Evolutionary conservation across 1,140 invertebrate species (phyloP), one percentile per base, ranked within the genome.

Genomic region (Ctenoplectra terminalis): DNA sequence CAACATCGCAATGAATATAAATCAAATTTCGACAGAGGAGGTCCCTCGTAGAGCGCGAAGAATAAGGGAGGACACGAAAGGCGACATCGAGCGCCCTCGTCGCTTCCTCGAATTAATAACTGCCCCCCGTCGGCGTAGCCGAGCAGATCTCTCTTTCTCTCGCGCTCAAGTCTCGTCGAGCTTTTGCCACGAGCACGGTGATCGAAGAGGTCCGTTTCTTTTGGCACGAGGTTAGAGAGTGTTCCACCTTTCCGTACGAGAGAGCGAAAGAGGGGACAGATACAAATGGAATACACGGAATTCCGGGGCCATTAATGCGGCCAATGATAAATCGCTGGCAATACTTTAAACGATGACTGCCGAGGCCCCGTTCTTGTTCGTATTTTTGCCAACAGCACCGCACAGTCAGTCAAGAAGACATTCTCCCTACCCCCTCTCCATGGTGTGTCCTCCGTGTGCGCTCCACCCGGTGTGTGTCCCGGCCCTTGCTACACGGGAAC

Each of bases 211-310:
- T 84, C 75, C 86, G 87, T 84, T 87, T 86, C 84, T 87, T 89
- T 90, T 84, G 87, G 82, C 82, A 73, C 75, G 82, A 84, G 86
- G 87, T 90, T 89, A 85, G 86, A 89, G 67, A 54, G 23, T n/a
- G 46, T 85, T 88, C 85, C 86, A 69, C 82, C 66, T 69, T 61
- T 61, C 70, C 83, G 73, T 46, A 2, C 29, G 29, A 34, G 17
- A 9, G 63, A 40, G 40, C 40, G 60, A 43, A 58, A 61, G 26
- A 34, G 56, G 87, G 88, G 89, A 91, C 90, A 91, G 91, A 89
- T 92, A 92, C 91, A 92, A 92, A 92, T 92, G 90, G 88, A 92
- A 91, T 91, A 92, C 91, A 92, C 84, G 88, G 84, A 86, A 91
- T 90, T 90, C 86, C 85, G 87, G 84, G 86, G 80, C 90, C 91